These are phyloP conservation scores for Globia sparganii DNA, from an alignment of 2,888 invertebrate genomes.

Conservation along the genomic window DNA sequence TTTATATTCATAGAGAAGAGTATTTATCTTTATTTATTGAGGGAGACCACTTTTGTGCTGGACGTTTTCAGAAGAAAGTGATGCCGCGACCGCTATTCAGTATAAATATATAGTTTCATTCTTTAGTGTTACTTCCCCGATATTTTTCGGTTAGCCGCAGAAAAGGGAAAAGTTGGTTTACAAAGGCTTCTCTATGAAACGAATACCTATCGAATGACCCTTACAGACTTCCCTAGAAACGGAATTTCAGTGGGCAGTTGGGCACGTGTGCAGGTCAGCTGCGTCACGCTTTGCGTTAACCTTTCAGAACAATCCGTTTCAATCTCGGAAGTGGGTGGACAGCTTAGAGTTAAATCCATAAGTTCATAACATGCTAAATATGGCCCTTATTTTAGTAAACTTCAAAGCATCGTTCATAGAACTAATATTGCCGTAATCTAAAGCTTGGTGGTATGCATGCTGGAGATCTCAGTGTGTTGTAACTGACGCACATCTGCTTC, in stretches of 20 bases:
- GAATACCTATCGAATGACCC: conserved; percentile 16
- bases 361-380: not conserved
- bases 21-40: conserved; percentile 58
- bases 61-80: conserved; percentile 22
- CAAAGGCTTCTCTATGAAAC: conserved; percentile 15
- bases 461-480: not conserved
- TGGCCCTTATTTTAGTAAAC: not conserved
- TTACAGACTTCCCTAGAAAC: not conserved
- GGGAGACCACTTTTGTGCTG: conserved; percentile 39
- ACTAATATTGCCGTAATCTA: not conserved
- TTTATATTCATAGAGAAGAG: conserved; percentile 59
- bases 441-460: not conserved
- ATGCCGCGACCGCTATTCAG: not conserved
- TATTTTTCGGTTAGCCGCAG: conserved; percentile 1
- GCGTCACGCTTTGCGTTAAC: not conserved
- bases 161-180: not conserved
- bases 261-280: conserved; percentile 3
- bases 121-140: not conserved
- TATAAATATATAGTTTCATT: conserved; percentile 12
- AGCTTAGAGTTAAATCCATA: not conserved
- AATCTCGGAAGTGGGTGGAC: not conserved
- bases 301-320: not conserved
- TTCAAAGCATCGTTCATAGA: not conserved
- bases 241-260: not conserved
- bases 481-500: conserved; percentile 18